These are phyloP conservation scores for Alethe castanea DNA, from an alignment of 2,113 vertebrate species.

Conservation along the genomic window DNA sequence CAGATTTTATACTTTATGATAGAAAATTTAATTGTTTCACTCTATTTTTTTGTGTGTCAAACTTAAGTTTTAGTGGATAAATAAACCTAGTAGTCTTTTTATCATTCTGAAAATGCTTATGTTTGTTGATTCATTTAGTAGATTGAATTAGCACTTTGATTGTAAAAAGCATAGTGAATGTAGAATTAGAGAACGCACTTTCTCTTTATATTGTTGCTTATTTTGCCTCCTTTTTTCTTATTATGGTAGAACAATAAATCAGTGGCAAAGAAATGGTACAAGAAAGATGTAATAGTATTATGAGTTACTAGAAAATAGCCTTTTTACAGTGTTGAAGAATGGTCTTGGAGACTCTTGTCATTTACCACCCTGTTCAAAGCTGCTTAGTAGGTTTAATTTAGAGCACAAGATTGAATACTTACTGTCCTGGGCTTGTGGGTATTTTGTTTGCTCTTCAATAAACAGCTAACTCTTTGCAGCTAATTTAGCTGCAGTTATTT, in stretches of 20 bases:
- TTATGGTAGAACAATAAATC: background rate
- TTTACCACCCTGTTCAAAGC: background rate
- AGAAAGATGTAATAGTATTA: background rate
- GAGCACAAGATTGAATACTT: background rate
- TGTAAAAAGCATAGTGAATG: background rate
- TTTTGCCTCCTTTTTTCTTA: background rate
- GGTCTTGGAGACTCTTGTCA: background rate
- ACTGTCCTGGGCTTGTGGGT: background rate
- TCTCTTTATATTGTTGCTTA: background rate
- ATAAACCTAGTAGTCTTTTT: background rate
- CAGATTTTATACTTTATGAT: background rate
- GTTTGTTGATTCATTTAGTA: background rate
- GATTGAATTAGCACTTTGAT: background rate
- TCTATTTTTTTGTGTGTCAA: background rate
- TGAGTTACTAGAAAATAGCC: background rate
- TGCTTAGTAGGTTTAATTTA: background rate
- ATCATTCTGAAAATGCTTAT: background rate
- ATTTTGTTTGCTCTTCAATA: background rate
- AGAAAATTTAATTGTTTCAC: background rate
- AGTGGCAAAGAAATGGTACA: background rate
- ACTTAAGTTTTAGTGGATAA: background rate
- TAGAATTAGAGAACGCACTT: background rate
- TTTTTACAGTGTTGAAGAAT: background rate
- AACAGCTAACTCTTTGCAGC: background rate
- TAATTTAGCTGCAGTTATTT: background rate